A percentile compares a stretch with the other conserved stretches of the same genome.
Evolutionary conservation across 2,797 vertebrate genomes (phyloP).

Genomic region (Podarcis lilfordi): DNA sequence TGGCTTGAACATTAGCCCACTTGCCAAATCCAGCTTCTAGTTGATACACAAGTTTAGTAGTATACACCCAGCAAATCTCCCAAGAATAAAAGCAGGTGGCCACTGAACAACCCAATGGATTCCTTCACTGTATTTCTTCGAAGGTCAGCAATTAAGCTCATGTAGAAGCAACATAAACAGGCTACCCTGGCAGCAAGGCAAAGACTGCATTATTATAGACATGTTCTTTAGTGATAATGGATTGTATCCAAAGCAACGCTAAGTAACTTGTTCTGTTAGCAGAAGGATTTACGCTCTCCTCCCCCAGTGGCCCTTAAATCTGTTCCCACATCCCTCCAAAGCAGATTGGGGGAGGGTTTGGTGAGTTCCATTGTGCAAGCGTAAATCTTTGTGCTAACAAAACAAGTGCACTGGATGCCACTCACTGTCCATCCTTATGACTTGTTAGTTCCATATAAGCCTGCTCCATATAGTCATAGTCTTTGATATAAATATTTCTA

Average conservation of each 20-base stretch:
- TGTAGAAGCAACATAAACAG: background rate
- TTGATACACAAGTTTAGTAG: background rate
- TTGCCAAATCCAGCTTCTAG: background rate
- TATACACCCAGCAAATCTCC: background rate
- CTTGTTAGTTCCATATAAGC: background rate
- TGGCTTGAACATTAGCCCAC: background rate
- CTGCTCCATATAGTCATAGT: background rate
- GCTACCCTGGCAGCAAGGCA: background rate
- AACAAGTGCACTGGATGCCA: too few relatives aligned
- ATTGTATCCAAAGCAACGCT: too few relatives aligned
- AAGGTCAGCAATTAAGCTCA: background rate
- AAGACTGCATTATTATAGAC: background rate
- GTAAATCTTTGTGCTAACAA: too few relatives aligned
- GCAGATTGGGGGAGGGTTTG: too few relatives aligned
- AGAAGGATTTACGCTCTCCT: too few relatives aligned
- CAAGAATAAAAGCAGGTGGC: background rate
- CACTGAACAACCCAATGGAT: background rate
- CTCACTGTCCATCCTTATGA: background rate
- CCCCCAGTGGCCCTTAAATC: too few relatives aligned
- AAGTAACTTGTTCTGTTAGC: too few relatives aligned
- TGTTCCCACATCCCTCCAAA: too few relatives aligned
- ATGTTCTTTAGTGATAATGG: background rate
- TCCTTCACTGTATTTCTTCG: background rate
- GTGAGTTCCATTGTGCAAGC: too few relatives aligned
- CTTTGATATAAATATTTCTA: background rate